Evolutionary conservation across 2,888 invertebrate genomes (phyloP).

Genomic region (Eristalis tenax): DNA sequence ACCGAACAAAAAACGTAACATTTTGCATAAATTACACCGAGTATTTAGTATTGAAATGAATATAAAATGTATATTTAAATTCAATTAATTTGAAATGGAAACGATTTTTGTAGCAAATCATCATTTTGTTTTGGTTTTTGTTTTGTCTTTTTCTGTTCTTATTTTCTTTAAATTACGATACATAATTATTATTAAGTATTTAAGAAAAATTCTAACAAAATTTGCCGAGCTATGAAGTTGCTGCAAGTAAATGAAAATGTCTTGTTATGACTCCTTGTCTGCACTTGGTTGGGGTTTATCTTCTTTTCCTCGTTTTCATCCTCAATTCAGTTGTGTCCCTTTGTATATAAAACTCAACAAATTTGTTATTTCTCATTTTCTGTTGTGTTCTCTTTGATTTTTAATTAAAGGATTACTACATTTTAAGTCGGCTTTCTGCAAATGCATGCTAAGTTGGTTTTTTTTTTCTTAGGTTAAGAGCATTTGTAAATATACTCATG

Average conservation of each 20-base stretch:
- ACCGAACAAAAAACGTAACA: slow-evolving; percentile 5
- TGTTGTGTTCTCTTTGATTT: neutral
- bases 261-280: slow-evolving; percentile 50
- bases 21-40: neutral
- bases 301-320: slow-evolving; percentile 11
- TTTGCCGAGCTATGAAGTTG: slow-evolving; percentile 81
- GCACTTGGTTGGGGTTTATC: slow-evolving; percentile 39
- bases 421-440: neutral
- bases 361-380: neutral
- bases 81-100: slow-evolving; percentile 70
- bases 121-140: slow-evolving; percentile 42
- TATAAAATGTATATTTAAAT: slow-evolving; percentile 31
- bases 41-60: slow-evolving; percentile 9
- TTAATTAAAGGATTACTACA: neutral
- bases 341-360: neutral
- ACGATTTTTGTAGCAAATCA: slow-evolving; percentile 73
- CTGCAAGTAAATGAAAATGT: slow-evolving; percentile 76
- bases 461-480: neutral
- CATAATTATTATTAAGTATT: slow-evolving; percentile 55
- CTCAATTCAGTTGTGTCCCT: neutral
- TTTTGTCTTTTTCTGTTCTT: slow-evolving; percentile 26
- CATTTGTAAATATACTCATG: neutral
- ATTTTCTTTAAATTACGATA: slow-evolving; percentile 9
- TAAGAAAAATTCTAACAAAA: slow-evolving; percentile 70
- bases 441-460: neutral